Evolutionary conservation across 2,888 invertebrate species (phyloP), one percentile per base, ranked within the genome.

Genomic region (Galerucella nymphaeae): DNA sequence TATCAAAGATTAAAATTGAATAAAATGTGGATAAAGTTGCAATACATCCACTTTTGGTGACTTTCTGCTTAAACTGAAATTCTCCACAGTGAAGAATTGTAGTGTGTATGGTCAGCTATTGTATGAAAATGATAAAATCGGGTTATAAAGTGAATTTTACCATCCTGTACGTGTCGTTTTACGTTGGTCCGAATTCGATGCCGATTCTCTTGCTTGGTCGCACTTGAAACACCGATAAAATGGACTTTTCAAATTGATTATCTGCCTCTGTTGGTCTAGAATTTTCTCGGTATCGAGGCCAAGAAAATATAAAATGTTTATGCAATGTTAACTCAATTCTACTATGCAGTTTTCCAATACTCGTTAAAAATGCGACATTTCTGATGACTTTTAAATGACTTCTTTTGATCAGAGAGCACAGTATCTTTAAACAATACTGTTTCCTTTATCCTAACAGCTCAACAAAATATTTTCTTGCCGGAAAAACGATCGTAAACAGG

Each of bases 171-270:
- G 55, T 67, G 67, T 67, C 67, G 61, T 50, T 67, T 64, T 67
- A 48, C 18, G 67, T 67, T 23, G 48, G 30, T 67, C 50, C 16
- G 67, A 67, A 67, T 67, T 61, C 67, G n/a, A 13, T 42, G 18
- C 16, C 61, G 38, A 59, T 59, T 59, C 20, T 58, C 58, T 42
- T 66, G 67, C 67, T 67, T 42, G 59, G 50, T 67, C 59, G 67
- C 67, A 48, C 48, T 50, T 59, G 59, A 67, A 67, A 67, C 50
- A 59, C 59, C 20, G 67, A 67, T 67, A 67, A 67, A 67, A 67
- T 67, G 67, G 67, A 67, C 50, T 67, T 67, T 67, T 67, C 50
- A 14, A 67, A 67, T 67, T 67, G 67, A 67, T 67, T 67, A 67
- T 67, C 48, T 16, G 61, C 45, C n/a, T 66, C 20, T 42, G 41